These are phyloP conservation scores for Hemitrygon akajei DNA, from an alignment of 2,797 vertebrate genomes.

Conservation along the genomic window DNA sequence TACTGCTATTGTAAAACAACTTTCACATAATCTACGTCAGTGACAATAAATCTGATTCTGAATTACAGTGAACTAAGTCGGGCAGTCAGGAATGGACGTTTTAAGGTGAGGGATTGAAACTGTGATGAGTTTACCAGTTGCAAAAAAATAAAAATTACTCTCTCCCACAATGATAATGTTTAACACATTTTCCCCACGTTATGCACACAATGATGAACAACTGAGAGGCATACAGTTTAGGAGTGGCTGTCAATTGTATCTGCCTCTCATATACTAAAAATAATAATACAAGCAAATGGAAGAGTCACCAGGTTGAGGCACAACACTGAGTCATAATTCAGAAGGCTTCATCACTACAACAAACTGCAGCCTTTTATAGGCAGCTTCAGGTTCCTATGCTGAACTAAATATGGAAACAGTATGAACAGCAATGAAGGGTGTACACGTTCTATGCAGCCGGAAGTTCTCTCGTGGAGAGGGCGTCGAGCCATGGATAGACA, in stretches of 20 bases:
- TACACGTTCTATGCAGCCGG: too few species aligned
- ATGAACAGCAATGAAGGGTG: not conserved
- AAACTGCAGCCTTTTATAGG: slow-evolving; percentile 21
- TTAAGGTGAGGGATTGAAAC: not conserved
- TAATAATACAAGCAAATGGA: not conserved
- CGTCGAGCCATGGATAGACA: too few species aligned
- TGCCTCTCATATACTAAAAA: not conserved
- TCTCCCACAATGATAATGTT: not conserved
- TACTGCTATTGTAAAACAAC: too few species aligned
- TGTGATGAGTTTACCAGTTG: too few species aligned
- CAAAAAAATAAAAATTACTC: not conserved
- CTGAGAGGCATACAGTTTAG: not conserved
- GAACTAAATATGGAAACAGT: not conserved
- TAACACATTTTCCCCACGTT: not conserved
- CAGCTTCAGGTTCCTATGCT: not conserved
- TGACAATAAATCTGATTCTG: too few species aligned
- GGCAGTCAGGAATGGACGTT: too few species aligned
- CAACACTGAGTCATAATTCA: slow-evolving; percentile 16
- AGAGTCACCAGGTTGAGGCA: slow-evolving; percentile 1
- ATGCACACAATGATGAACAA: not conserved
- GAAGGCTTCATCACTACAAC: not conserved
- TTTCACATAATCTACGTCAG: too few species aligned
- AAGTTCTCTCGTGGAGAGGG: too few species aligned
- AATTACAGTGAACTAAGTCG: too few species aligned
- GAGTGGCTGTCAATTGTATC: not conserved